Percentiles rank a stretch among this genome's conserved stretches.
Conservation (phyloP, 2,888 invertebrate species). For the Apotomis capreana region DNA sequence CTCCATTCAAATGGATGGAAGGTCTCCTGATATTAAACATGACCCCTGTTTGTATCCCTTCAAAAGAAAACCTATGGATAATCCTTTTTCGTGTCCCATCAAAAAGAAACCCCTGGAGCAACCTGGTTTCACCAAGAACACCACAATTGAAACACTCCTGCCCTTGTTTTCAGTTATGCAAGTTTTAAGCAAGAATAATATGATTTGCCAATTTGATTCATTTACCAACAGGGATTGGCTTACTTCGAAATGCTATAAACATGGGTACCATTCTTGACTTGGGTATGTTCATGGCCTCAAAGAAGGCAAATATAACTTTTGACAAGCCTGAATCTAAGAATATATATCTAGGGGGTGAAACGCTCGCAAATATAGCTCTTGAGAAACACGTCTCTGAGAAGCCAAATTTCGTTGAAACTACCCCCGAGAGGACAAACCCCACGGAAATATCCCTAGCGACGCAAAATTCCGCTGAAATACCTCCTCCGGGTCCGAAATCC, state of each 20-base stretch:
- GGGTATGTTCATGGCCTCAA: not conserved
- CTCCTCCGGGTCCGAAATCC: not conserved
- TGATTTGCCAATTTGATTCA: not conserved
- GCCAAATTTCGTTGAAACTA: too few species aligned
- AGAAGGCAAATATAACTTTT: not conserved
- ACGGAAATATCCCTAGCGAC: too few species aligned
- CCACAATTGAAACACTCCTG: not conserved
- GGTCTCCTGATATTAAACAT: not conserved
- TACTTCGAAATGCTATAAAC: not conserved
- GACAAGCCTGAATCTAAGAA: not conserved
- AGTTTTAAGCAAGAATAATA: not conserved
- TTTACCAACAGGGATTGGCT: not conserved
- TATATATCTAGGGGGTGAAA: not conserved
- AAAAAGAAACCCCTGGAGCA: not conserved
- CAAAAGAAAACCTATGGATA: not conserved
- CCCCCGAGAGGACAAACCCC: not conserved
- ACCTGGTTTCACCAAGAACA: not conserved
- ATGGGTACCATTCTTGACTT: not conserved
- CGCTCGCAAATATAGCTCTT: too few species aligned
- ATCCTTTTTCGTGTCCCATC: not conserved
- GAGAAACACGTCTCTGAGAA: too few species aligned
- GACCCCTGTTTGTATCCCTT: constrained; percentile 8
- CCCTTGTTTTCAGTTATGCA: not conserved
- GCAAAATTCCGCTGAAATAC: too few species aligned
- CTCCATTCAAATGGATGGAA: not conserved